Evolutionary conservation across 2,888 invertebrate genomes (phyloP).

Genomic region (Agonopterix subpropinquella): DNA sequence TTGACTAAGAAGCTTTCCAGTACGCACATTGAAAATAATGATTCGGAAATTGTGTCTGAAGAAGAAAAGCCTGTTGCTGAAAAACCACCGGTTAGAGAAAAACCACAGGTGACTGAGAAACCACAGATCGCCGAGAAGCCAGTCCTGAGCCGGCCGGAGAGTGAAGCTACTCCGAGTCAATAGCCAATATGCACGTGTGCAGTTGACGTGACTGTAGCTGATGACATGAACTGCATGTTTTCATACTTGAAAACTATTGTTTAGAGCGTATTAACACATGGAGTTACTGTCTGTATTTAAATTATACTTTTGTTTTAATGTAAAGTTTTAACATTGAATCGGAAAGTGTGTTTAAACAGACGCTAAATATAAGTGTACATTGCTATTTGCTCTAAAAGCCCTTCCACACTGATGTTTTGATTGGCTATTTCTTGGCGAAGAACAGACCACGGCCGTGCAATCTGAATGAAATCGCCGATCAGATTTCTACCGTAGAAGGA

Average conservation of each 20-base stretch:
- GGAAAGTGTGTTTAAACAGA: constrained; percentile 9
- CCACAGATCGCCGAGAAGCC: constrained; percentile 44
- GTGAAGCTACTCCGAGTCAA: constrained; percentile 58
- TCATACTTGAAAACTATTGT: constrained; percentile 61
- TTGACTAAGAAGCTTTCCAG: constrained; percentile 49
- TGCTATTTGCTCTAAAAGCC: constrained; percentile 15
- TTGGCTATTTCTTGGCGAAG: no score
- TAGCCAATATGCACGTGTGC: constrained; percentile 56
- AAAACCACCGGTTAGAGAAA: constrained; percentile 20
- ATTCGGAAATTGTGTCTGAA: constrained; percentile 14
- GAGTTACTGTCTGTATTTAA: constrained; percentile 6
- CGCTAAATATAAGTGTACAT: constrained; percentile 28
- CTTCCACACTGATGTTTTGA: no score
- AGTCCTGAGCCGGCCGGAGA: constrained; percentile 43
- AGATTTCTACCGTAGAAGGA: background rate
- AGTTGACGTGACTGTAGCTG: constrained; percentile 34
- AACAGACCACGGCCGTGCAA: no score
- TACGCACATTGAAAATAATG: constrained; percentile 46
- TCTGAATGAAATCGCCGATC: no score
- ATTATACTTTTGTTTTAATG: background rate
- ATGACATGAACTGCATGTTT: constrained; percentile 59
- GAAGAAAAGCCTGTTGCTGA: constrained; percentile 15
- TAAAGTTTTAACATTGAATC: background rate
- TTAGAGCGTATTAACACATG: constrained; percentile 20
- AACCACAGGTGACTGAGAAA: constrained; percentile 35